Evolutionary conservation across 2,888 invertebrate species (phyloP), one percentile per base, ranked within the genome.

Genomic region (Nemotelus nigrinus): DNA sequence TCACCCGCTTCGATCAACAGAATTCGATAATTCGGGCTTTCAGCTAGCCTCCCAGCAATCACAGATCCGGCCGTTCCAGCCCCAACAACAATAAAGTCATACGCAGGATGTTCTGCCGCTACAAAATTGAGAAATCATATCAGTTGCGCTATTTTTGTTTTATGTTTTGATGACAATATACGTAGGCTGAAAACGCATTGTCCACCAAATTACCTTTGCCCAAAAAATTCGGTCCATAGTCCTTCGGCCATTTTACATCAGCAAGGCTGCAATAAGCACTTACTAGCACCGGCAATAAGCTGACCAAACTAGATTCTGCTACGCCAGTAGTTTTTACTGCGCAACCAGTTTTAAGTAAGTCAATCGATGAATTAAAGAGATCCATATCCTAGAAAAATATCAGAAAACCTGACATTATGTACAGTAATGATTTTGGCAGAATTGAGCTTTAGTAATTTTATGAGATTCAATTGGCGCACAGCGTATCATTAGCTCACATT

Each of bases 1-100:
- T 90, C 91, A 0, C 92, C 92, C 8, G 92, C 92, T 85, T 92
- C 92, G 80, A 92, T 82, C 7, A 92, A 85, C 3, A 92, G 85
- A 0, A 92, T 89, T 50, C 89, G 90, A 90, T 90, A 91, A 77
- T 89, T 86, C 8, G 65, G 48, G 78, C 89, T 88, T 84, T 91
- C 91, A 58, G 89, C 88, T 50, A 91, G 83, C 50, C 92, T 87
- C 82, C 89, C 92, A 4, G 92, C 92, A 41, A 92, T 87, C 5
- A 92, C 92, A 1, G 91, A 83, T 3, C 87, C 87, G 3, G 84
- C 86, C 1, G 85, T 85, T 5, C 88, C 88, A 2, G 83, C 87
- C 3, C 88, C 88, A 41, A 87, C 84, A 81, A 84, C 50, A 41
- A 77, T 70, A 50, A 72, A 77, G 44, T 77, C 77, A 72, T 58